Base-by-base conservation (phyloP, 2,888 invertebrate genomes). In the Lathronympha strigana region DNA sequence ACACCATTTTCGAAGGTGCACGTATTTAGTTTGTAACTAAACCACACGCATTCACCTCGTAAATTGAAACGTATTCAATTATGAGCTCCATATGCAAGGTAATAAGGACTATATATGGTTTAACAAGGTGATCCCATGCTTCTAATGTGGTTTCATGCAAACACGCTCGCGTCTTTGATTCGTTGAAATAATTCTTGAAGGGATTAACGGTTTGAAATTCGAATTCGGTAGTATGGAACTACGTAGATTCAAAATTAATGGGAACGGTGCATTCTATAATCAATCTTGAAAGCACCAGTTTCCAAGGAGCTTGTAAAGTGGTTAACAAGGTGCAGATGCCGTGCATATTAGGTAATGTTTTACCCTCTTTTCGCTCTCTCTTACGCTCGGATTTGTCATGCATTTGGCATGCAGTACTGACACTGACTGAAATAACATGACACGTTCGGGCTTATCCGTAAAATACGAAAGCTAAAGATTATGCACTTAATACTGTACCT, bases 141-240 rank as follows among this genome's bases (percentile, higher is more conserved):
- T 49, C 61, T 50, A 49, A 47, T 61, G 38, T 45, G 47, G 66
- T 38, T 49, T 49, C 63, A 55, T 55, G 55, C 63, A 38, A 66
- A 66, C 61, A 66, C 66, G 62, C 61, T 53, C 55, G 55, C 66
- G 62, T 50, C 62, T 66, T 50, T 66, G 66, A 64, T 64, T 64
- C 64, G 64, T 64, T 60, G 31, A 36, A 64, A 60, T 64, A 53
- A 64, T 64, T 60, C 51, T 60, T 51, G 51, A 38, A 36, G 53
- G 64, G 25, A 53, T 64, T 64, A 58, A 47, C 51, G 23, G 58
- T 60, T 60, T 38, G 45, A 64, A 53, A 55, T 64, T 64, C 58
- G 58, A 64, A 60, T 64, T 43, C 43, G 50, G 62, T 38, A 31
- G 17, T 31, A 31, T 4, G 31, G 38, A 54, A 38, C 50, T 43